Conservation (phyloP, 2,113 vertebrate species). For the Hemiscyllium ocellatum region DNA sequence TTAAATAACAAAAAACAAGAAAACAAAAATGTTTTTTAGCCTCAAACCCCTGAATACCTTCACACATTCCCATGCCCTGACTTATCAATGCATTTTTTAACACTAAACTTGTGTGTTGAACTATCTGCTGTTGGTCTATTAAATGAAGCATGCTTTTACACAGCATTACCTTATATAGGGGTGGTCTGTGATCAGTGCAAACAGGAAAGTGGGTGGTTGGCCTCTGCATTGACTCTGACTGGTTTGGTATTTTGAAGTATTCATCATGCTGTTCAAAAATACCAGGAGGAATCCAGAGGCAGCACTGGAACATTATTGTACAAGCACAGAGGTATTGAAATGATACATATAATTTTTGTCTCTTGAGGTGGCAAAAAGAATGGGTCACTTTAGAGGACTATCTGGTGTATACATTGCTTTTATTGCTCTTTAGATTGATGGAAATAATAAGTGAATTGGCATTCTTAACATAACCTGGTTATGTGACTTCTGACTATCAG, state of each 20-base stretch:
- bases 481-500: too few species aligned
- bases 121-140: neutral
- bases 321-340: neutral
- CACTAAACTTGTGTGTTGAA: neutral
- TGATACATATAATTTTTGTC: neutral
- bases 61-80: too few species aligned
- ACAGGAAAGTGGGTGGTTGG: neutral
- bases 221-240: neutral
- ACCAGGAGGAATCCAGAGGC: neutral
- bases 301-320: neutral
- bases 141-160: neutral
- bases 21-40: too few species aligned
- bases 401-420: neutral
- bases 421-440: neutral
- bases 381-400: neutral
- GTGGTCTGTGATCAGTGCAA: neutral
- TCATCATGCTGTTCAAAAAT: neutral
- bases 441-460: neutral
- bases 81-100: neutral
- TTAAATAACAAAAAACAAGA: too few species aligned
- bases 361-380: neutral
- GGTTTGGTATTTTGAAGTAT: neutral
- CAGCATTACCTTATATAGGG: neutral
- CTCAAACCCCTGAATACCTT: too few species aligned
- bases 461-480: neutral